A percentile compares a stretch with the other conserved stretches of the same genome.
Conservation (phyloP, 2,113 vertebrate species). For the Psettodes erumei region DNA sequence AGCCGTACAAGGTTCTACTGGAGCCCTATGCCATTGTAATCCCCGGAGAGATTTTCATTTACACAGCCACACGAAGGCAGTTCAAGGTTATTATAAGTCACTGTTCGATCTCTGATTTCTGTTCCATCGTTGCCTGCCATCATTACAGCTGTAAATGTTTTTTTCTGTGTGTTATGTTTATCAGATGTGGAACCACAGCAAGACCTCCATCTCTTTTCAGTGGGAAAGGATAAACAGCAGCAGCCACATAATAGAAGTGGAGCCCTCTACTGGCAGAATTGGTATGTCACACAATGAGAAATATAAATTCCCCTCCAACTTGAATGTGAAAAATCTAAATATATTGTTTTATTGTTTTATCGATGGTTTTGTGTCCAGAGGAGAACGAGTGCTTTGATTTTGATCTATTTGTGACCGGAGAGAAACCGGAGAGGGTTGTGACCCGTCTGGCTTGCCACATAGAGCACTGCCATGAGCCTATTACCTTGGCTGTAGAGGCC, state of each 20-base stretch:
- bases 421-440: conserved; percentile 79
- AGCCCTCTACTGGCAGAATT: conserved; percentile 84
- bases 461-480: conserved; percentile 73
- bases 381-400: conserved; percentile 82
- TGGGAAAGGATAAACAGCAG: conserved; percentile 84
- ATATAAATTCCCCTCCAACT: background rate
- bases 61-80: conserved; percentile 79
- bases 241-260: conserved; percentile 87
- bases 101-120: background rate
- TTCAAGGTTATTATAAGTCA: conserved; percentile 86
- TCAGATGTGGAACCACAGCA: conserved; percentile 97
- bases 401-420: conserved; percentile 84
- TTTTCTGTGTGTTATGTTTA: conserved; percentile 38
- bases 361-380: conserved; percentile 73
- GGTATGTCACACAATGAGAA: conserved; percentile 48
- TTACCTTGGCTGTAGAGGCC: conserved; percentile 86
- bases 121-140: background rate
- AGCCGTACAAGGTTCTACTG: conserved; percentile 87
- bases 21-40: conserved; percentile 90
- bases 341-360: background rate
- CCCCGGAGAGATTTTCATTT: conserved; percentile 87
- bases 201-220: conserved; percentile 82
- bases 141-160: background rate
- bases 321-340: too few relatives aligned
- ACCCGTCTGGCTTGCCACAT: conserved; percentile 85